phyloP scores from a whole-genome alignment of 2,888 invertebrate genomes.

The Eristalis tenax region DNA sequence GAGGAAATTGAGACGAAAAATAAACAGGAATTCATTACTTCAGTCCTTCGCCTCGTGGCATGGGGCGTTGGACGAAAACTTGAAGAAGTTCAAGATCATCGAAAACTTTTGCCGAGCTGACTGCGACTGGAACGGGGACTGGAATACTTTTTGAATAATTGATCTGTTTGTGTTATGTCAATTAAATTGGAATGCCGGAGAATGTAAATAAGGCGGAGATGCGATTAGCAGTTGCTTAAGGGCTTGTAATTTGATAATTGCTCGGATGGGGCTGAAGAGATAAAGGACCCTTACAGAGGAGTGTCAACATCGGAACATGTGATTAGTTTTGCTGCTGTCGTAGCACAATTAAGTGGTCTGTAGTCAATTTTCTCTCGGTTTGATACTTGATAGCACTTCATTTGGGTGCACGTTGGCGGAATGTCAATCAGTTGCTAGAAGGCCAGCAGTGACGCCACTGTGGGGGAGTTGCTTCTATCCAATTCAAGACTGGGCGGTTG shows the following conservation, averaged over 20 bases:
- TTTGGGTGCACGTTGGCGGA: background rate
- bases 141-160: constrained; percentile 46
- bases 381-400: background rate
- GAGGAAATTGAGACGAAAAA: constrained; percentile 52
- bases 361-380: background rate
- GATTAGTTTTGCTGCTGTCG: background rate
- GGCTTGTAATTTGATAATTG: constrained; percentile 5
- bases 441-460: background rate
- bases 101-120: constrained; percentile 17
- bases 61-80: background rate
- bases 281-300: background rate
- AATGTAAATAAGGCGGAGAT: constrained; percentile 30
- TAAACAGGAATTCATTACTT: constrained; percentile 63
- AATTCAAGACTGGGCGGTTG: background rate
- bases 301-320: background rate
- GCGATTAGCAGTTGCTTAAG: constrained; percentile 24
- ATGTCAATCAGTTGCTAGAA: background rate
- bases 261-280: background rate
- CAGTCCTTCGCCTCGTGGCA: constrained; percentile 26
- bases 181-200: constrained; percentile 41
- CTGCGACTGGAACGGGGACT: background rate
- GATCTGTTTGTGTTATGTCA: constrained; percentile 48
- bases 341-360: background rate
- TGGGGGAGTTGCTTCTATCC: background rate
- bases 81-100: constrained; percentile 11